A percentile compares a stretch with the other conserved stretches of the same genome.
Conservation (phyloP, 1,140 invertebrate species). For the Lanistes nyassanus region DNA sequence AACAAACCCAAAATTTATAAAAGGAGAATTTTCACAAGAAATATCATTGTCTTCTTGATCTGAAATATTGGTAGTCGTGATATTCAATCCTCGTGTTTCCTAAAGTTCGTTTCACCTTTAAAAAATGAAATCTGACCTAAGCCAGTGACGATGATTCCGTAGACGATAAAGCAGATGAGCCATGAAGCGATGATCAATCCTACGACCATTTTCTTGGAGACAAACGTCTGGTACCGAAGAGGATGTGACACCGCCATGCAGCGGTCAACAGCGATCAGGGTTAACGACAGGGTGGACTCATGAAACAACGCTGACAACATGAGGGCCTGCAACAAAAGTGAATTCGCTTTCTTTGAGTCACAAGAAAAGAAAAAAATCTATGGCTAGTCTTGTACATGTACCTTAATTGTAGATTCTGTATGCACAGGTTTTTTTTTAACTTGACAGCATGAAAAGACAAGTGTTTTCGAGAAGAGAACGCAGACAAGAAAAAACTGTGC, state of each 20-base stretch:
- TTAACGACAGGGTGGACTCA: slow-evolving; percentile 93
- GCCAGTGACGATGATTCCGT: slow-evolving; percentile 32
- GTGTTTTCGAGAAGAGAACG: no score
- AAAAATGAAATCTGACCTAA: slow-evolving; percentile 11
- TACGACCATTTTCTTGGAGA: slow-evolving; percentile 30
- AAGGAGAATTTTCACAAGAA: background rate
- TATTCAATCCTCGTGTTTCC: background rate
- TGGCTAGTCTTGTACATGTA: no score
- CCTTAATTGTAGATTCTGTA: no score
- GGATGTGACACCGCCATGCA: slow-evolving; percentile 96
- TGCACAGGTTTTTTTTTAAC: no score
- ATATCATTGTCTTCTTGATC: background rate
- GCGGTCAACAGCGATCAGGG: slow-evolving; percentile 93
- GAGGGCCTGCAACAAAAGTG: slow-evolving; percentile 77
- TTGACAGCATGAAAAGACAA: no score
- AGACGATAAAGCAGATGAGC: slow-evolving; percentile 33
- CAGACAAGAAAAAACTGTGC: no score
- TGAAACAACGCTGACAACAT: slow-evolving; percentile 82
- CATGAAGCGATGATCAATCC: slow-evolving; percentile 28
- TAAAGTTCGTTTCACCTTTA: background rate
- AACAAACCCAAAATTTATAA: background rate
- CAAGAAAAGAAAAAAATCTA: no score
- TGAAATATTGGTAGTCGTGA: background rate
- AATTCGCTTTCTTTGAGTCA: no score
- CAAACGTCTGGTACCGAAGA: slow-evolving; percentile 68